Conservation (phyloP, 1,140 invertebrate species). For the Cyclargus thomasi region DNA sequence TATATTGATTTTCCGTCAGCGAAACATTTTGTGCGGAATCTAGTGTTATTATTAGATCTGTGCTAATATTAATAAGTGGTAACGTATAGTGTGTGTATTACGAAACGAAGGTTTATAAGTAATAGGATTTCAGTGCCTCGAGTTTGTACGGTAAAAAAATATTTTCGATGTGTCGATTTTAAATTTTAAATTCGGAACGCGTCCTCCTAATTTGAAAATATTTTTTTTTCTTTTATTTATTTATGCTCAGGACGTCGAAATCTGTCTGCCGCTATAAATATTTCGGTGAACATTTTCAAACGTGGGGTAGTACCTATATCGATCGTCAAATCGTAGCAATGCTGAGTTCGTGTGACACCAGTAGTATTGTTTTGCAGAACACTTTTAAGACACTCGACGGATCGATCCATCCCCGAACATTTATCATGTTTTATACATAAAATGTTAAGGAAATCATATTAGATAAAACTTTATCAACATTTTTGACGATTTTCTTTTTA, state of each 20-base stretch:
- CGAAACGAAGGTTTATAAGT: background rate
- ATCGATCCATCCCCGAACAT: background rate
- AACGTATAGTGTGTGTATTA: constrained; percentile 22
- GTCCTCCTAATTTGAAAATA: background rate
- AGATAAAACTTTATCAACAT: too few species aligned
- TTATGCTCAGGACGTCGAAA: background rate
- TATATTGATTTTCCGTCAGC: constrained; percentile 67
- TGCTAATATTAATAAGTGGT: constrained; percentile 50
- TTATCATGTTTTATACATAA: background rate
- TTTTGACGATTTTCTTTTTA: too few species aligned
- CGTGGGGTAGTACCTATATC: constrained; percentile 10
- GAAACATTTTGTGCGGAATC: constrained; percentile 50
- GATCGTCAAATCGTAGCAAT: constrained; percentile 13
- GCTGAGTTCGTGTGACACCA: background rate
- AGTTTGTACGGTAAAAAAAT: constrained; percentile 24
- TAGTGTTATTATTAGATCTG: constrained; percentile 55
- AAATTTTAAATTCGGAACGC: constrained; percentile 11
- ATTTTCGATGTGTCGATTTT: constrained; percentile 11
- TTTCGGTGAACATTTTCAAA: background rate
- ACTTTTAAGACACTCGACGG: background rate
- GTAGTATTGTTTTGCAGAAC: constrained; percentile 4
- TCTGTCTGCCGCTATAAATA: background rate
- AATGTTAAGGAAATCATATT: too few species aligned
- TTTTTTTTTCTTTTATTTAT: background rate
- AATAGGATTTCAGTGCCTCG: constrained; percentile 30